Percentiles rank a stretch among this genome's conserved stretches.
These are phyloP conservation scores for Manis crassicaudata DNA, from an alignment of 2,797 vertebrate genomes.

Conservation along the genomic window DNA sequence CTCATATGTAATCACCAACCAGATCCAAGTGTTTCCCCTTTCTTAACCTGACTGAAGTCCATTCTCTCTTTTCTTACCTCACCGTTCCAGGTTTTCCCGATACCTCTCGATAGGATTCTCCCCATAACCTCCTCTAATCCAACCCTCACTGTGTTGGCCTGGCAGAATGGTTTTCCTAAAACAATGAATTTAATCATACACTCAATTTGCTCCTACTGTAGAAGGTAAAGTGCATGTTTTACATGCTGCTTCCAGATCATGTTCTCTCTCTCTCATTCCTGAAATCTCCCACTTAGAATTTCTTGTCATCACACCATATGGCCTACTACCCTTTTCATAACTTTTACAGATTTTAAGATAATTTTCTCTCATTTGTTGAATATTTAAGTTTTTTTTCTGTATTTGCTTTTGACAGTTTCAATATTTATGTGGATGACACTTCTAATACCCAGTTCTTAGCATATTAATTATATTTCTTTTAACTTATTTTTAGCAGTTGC, in stretches of 20 bases:
- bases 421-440: not conserved
- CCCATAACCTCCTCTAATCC: not conserved
- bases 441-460: not conserved
- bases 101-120: not conserved
- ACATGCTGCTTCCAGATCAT: not conserved
- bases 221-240: not conserved
- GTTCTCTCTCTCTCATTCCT: not conserved
- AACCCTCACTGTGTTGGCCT: not conserved
- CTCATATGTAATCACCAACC: not conserved
- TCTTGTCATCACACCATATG: not conserved
- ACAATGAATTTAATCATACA: not conserved
- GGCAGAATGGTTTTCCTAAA: not conserved
- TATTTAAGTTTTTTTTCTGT: not conserved
- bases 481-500: not conserved
- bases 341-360: not conserved
- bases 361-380: not conserved
- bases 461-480: not conserved
- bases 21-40: not conserved
- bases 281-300: not conserved
- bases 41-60: not conserved
- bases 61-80: not conserved
- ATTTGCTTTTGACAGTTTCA: not conserved
- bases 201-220: not conserved
- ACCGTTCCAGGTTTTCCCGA: not conserved
- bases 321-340: not conserved